phyloP scores from a whole-genome alignment of 2,888 invertebrate genomes.

The Torymus texanus region DNA sequence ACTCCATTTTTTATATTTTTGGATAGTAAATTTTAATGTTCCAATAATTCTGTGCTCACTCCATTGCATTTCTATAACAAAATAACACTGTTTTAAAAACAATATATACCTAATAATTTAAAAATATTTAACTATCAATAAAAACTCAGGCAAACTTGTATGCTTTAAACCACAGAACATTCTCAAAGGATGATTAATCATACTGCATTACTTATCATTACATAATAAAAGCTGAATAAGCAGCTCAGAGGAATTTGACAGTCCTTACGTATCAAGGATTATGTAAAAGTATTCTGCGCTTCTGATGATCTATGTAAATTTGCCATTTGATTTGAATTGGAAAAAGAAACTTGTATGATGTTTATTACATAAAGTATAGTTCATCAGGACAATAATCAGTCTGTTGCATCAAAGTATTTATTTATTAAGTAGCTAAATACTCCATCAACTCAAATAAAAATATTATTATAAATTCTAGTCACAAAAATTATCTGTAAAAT shows the following conservation, averaged over 20 bases:
- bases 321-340: constrained; percentile 28
- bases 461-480: too few species aligned
- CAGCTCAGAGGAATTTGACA: neutral
- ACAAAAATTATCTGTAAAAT: too few species aligned
- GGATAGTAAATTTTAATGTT: neutral
- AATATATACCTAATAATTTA: neutral
- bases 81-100: neutral
- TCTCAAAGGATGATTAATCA: neutral
- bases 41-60: neutral
- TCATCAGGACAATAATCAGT: neutral
- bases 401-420: neutral
- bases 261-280: constrained; percentile 24
- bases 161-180: constrained; percentile 6
- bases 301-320: constrained; percentile 23
- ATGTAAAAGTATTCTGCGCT: constrained; percentile 36
- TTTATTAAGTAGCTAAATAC: too few species aligned
- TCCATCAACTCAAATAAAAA: too few species aligned
- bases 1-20: constrained; percentile 3
- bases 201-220: constrained; percentile 17
- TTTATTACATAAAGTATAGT: constrained; percentile 23
- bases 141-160: neutral
- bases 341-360: constrained; percentile 1
- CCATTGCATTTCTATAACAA: constrained; percentile 19
- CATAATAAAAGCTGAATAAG: constrained; percentile 26
- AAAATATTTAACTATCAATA: constrained; percentile 1